These are phyloP conservation scores for Zygogramma bicolorata DNA, from an alignment of 2,888 invertebrate species.

Conservation along the genomic window DNA sequence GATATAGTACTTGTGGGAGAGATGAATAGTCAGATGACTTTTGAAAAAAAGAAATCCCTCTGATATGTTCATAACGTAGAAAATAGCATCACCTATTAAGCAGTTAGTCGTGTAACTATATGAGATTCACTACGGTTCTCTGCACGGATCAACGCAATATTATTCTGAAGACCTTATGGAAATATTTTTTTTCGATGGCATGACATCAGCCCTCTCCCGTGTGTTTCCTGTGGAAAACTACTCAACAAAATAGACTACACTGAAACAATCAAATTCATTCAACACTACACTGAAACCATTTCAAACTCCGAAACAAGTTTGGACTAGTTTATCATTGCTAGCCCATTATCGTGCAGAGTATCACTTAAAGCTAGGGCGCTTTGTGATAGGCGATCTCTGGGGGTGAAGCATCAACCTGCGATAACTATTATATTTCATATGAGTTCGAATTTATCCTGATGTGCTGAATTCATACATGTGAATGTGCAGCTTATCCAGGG, in stretches of 20 bases:
- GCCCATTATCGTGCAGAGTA: conserved; percentile 3
- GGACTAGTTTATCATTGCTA: neutral
- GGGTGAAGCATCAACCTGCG: conserved; percentile 59
- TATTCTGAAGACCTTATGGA: too few species aligned
- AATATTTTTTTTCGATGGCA: too few species aligned
- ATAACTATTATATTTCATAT: conserved; percentile 66
- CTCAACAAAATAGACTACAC: neutral
- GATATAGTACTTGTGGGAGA: too few species aligned
- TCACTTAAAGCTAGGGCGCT: conserved; percentile 14
- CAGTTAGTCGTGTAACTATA: too few species aligned
- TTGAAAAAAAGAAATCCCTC: too few species aligned
- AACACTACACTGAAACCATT: neutral
- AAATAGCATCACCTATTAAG: too few species aligned
- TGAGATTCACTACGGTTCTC: too few species aligned
- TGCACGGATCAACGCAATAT: too few species aligned
- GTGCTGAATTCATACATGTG: conserved; percentile 81
- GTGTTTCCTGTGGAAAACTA: neutral
- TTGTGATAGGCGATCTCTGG: conserved; percentile 22
- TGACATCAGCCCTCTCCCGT: neutral
- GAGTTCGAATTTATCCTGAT: conserved; percentile 71
- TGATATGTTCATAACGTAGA: too few species aligned
- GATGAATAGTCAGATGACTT: too few species aligned
- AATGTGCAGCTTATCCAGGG: conserved; percentile 68
- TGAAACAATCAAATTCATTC: neutral
- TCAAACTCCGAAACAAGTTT: neutral